Percentiles rank a stretch among this genome's conserved stretches.
phyloP scores from a whole-genome alignment of 1,140 invertebrate species.

The Drepana arcuata region DNA sequence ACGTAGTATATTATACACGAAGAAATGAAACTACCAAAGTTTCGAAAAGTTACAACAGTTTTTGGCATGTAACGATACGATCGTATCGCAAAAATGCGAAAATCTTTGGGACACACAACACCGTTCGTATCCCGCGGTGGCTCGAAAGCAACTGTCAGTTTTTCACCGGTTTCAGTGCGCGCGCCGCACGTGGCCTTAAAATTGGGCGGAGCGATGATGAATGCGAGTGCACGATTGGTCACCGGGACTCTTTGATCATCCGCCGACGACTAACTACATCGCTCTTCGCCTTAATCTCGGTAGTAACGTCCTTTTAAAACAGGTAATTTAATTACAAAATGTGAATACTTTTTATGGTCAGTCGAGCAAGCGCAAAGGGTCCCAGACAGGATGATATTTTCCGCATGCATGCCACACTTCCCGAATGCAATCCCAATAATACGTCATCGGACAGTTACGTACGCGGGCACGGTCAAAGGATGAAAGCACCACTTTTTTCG shows the following conservation, averaged over 20 bases:
- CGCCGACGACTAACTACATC: constrained; percentile 65
- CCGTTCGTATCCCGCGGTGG: constrained; percentile 14
- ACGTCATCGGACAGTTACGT: constrained; percentile 33
- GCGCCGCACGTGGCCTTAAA: constrained; percentile 57
- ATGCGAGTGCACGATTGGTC: constrained; percentile 33
- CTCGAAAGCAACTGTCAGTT: constrained; percentile 41
- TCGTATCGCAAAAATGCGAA: constrained; percentile 17
- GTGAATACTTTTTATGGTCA: constrained; percentile 52
- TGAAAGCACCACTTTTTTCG: constrained; percentile 35
- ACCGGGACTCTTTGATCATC: constrained; percentile 49
- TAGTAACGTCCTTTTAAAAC: constrained; percentile 70
- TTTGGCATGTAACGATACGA: constrained; percentile 9
- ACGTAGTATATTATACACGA: constrained; percentile 2
- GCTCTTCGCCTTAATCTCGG: constrained; percentile 65
- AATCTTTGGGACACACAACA: constrained; percentile 3
- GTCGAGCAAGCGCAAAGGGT: constrained; percentile 34
- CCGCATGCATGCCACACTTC: constrained; percentile 25
- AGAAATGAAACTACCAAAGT: not conserved
- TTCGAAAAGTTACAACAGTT: constrained; percentile 12
- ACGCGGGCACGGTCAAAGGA: constrained; percentile 56
- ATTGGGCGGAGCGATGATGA: constrained; percentile 35
- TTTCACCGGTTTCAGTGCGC: constrained; percentile 34
- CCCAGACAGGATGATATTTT: constrained; percentile 24
- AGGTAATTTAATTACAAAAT: constrained; percentile 68
- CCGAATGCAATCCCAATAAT: constrained; percentile 50